Evolutionary conservation across 2,113 vertebrate genomes (phyloP).

Genomic region (Phyllostomus discolor): DNA sequence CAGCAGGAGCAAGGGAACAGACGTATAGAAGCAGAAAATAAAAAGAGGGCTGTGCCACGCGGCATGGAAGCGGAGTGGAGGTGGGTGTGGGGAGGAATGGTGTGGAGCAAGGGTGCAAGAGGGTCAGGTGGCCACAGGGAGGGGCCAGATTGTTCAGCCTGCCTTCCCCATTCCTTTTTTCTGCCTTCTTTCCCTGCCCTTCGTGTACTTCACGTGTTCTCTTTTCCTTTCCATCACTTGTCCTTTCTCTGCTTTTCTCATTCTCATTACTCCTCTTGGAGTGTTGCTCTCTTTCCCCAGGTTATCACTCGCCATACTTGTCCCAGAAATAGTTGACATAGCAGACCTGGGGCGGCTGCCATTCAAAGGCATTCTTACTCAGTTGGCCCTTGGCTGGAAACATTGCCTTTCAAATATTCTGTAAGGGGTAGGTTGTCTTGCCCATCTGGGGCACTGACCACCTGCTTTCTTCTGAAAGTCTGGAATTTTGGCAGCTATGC

Average conservation of each 20-base stretch:
- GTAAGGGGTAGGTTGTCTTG: background rate
- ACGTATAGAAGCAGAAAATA: background rate
- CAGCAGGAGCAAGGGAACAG: background rate
- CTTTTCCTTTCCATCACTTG: background rate
- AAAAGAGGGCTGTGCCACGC: background rate
- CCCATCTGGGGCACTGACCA: background rate
- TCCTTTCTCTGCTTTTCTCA: background rate
- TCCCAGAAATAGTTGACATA: background rate
- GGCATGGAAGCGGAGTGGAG: background rate
- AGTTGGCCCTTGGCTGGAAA: background rate
- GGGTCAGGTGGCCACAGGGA: background rate
- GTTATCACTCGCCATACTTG: background rate
- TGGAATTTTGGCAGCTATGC: background rate
- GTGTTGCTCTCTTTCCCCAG: background rate
- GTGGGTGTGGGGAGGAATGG: rapidly evolving
- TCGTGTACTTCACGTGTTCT: background rate
- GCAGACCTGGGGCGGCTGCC: background rate
- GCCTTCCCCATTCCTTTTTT: background rate
- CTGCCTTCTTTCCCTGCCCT: background rate
- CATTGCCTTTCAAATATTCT: background rate
- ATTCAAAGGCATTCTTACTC: background rate
- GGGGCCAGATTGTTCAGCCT: background rate
- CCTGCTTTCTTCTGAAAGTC: background rate
- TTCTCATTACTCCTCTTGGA: background rate
- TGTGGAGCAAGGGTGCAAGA: background rate